Evolutionary conservation across 2,113 vertebrate genomes (phyloP), one percentile per base, ranked within the genome.

Genomic region (Pelvicachromis taeniatus): DNA sequence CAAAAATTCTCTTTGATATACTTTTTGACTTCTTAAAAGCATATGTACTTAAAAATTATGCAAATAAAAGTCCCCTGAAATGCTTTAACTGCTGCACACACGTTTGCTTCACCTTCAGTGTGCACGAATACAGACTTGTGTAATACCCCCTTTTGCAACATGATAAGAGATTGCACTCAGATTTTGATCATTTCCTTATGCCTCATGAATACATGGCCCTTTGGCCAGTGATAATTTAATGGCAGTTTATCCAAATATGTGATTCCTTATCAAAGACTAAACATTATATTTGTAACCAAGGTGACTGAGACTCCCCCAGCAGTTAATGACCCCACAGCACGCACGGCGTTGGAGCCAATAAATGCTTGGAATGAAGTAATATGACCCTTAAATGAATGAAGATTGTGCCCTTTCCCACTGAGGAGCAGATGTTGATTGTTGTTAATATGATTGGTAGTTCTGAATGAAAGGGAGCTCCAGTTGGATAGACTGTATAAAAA

Each of bases 41-140:
- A 2, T 31, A 75, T 50, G 4, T 50, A 75, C 26, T 75, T 50
- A n/a, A 48, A 73, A 50, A 50, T 50, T n/a, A 31, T 75, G 68
- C 16, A 31, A n/a, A 75, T 50, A 75, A 5, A 50, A 50, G 6
- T 50, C 3, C 16, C 14, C 5, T 75, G 6, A 50, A 75, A 31
- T 50, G 4, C 16, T 50, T 73, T 29, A 31, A 45, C 65, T 70
- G 13, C 65, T 70, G 14, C 16, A 75, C 26, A n/a, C 42, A 75
- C 12, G 0, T 52, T 0, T 50, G 0, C 45, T 52, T 29, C 10
- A 6, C 11, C 45, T 33, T 52, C 26, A 50, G 16, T 33, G n/a
- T 45, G 38, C 65, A 70, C 38, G 26, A 23, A 70, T 9, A 70
- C 65, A 70, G 0, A 59, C 11, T 65, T 65, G 33, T 65, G 59